phyloP scores from a whole-genome alignment of 2,113 vertebrate species.

The Odontophorus gujanensis region DNA sequence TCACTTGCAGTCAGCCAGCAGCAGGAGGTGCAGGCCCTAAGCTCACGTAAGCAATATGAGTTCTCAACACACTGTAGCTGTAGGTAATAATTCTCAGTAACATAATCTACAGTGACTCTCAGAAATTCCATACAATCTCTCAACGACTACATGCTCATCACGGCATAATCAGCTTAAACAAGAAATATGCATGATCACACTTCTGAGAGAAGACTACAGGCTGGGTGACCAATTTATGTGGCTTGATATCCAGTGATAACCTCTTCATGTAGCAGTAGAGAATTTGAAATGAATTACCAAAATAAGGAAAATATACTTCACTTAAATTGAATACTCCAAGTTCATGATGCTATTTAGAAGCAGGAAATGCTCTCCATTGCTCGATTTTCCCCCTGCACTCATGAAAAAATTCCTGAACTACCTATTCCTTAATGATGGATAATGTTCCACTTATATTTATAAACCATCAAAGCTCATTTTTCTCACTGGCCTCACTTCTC shows the following conservation, averaged over 20 bases:
- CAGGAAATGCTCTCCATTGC: neutral
- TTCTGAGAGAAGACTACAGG: neutral
- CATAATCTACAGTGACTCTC: neutral
- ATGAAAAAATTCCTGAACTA: slow-evolving; percentile 4
- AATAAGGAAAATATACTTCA: neutral
- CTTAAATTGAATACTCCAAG: neutral
- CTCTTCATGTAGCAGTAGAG: neutral
- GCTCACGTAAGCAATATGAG: neutral
- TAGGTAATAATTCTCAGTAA: neutral
- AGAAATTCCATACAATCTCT: neutral
- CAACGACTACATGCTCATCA: neutral
- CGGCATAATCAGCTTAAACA: neutral
- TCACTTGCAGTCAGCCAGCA: neutral
- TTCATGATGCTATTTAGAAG: neutral
- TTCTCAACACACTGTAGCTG: neutral
- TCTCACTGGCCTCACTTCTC: slow-evolving; percentile 20
- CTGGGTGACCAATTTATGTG: neutral
- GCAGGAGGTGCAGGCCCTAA: neutral
- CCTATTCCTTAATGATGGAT: neutral
- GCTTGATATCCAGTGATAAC: neutral
- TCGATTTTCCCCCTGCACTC: neutral
- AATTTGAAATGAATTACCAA: neutral
- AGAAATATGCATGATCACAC: neutral
- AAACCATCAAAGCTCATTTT: slow-evolving; percentile 45
- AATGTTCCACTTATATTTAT: slow-evolving; percentile 4